These are phyloP conservation scores for Myrmecophaga tridactyla DNA, from an alignment of 2,113 vertebrate genomes.

Conservation along the genomic window DNA sequence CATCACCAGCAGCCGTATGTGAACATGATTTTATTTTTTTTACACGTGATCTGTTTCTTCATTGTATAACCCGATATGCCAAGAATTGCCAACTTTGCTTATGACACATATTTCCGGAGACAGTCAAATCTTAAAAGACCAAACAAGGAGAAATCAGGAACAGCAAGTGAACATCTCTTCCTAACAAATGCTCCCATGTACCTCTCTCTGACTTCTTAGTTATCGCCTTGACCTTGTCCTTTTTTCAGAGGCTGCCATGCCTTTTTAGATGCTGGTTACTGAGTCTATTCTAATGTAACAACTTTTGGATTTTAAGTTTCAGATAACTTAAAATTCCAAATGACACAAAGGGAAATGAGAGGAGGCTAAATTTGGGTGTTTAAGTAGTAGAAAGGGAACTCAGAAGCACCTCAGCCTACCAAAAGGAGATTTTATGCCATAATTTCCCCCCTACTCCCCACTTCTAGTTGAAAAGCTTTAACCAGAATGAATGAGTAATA, in stretches of 20 bases:
- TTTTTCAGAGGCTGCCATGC: neutral
- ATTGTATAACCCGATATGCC: neutral
- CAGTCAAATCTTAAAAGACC: neutral
- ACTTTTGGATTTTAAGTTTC: neutral
- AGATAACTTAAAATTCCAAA: neutral
- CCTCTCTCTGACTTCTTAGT: neutral
- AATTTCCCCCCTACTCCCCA: neutral
- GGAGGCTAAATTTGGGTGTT: neutral
- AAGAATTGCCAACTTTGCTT: neutral
- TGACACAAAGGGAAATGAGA: too few species aligned
- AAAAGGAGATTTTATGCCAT: neutral
- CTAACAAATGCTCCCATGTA: neutral
- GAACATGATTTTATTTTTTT: neutral
- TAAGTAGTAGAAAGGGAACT: neutral
- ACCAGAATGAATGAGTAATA: neutral
- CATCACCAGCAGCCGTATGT: neutral
- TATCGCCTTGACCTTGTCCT: too few species aligned
- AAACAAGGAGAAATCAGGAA: rapidly evolving
- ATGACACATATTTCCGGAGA: neutral
- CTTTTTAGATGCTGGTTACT: neutral
- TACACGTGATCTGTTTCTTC: neutral
- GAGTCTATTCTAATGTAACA: neutral
- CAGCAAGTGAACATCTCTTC: rapidly evolving
- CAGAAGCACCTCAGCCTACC: neutral
- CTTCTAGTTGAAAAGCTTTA: neutral